Base-by-base conservation (phyloP, 1,140 invertebrate species). In the Xylocopa sonorina region DNA sequence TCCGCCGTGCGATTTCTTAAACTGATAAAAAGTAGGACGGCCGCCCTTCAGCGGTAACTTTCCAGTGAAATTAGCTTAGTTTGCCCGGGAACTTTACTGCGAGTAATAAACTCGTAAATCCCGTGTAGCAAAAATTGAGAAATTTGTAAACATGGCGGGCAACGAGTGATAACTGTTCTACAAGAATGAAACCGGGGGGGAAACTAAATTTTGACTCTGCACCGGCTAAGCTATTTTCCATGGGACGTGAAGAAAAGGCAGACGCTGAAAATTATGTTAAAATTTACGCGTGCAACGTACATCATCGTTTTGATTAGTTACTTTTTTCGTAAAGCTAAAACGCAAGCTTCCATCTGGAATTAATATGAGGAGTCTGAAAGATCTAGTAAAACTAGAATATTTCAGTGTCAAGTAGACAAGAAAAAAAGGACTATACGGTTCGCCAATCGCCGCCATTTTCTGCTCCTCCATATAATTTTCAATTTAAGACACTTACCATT, bases 131-230 rank as follows among this genome's bases (percentile, higher is more conserved):
- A 67, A 76, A 76, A 76, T 76, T 46, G 38, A 24, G 73, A 67
- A 76, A 76, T 76, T 76, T 67, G 73, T 76, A 76, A 76, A 76
- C 62, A 67, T 57, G 73, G 29, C 46, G 60, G 62, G 41, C 38
- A 53, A 75, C 73, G 60, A 53, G 46, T 55, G 43, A 76, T 67
- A 46, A 53, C 62, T 43, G 29, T 67, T 76, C 12, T 41, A 64
- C 14, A 55, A 55, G 16, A 55, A 32, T 38, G 24, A 66, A 43
- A 24, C 27, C 27, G 6, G 10, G 7, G 27, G 27, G 29, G 63
- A 34, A 29, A 27, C 27, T 14, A 46, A 76, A 64, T 29, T 67
- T 55, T 5, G 18, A 50, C 46, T n/a, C 48, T 7, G 32, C n/a
- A 12, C 21, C 2, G 43, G 7, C n/a, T 51, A 32, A 34, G 29